Base-by-base conservation (phyloP, 2,888 invertebrate genomes). In the Herminia tarsipennalis region DNA sequence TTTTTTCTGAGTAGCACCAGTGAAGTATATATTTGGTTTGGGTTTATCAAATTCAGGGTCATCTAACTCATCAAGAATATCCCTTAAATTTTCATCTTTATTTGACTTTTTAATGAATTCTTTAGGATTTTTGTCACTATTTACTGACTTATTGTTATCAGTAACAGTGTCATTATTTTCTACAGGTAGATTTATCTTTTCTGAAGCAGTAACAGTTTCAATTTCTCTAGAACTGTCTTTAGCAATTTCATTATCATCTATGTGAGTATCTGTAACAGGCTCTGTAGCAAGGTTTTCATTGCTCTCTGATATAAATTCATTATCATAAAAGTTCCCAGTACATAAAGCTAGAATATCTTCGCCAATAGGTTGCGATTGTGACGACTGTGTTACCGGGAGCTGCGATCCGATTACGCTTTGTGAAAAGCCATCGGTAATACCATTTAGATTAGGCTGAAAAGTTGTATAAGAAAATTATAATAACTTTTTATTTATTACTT, bases 261-360 rank as follows among this genome's bases (percentile, higher is more conserved):
- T 16, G 24, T 36, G 20, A 12, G 27, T 38, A 6, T 63, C 56
- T 34, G 75, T 55, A 2, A 52, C 14, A 12, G 45, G 32, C 5
- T 61, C 52, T 6, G 51, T 33, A 33, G 63, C 53, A 28, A 54
- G 45, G 18, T 67, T 59, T 3, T 54, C 58, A 6, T 60, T 48
- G 5, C 43, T 39, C 54, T 64, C 81, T 22, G 86, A 77, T 27
- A 89, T 63, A 53, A 89, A 86, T 46, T 81, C 74, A 35, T 86
- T 88, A 14, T 90, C 86, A 63, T 89, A 92, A 67, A 94, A 94
- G 47, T 92, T 86, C 1, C 93, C 94, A 3, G 93, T 93, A 59
- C 93, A 94, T 8, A 94, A 67, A 3, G 83, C 92, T 29, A 92
- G 62, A 3, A 93, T 67, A 59, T 93, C 92, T 47, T 90, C 92